phyloP scores from a whole-genome alignment of 1,140 invertebrate species.

The Cotesia chilonis region DNA sequence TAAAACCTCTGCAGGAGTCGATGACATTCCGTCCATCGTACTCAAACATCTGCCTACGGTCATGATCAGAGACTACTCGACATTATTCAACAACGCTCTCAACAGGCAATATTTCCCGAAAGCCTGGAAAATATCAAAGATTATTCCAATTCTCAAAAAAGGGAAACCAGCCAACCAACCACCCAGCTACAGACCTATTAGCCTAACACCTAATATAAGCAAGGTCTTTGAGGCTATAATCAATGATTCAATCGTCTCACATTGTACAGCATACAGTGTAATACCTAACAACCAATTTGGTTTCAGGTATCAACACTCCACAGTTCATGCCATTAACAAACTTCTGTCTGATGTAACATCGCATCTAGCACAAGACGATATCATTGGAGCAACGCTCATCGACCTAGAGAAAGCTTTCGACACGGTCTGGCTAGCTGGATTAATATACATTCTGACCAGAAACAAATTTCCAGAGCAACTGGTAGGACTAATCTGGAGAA shows the following conservation, averaged over 20 bases:
- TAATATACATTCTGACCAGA: constrained; percentile 42
- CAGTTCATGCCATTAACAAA: constrained; percentile 32
- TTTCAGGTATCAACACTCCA: constrained; percentile 26
- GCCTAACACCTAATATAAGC: constrained; percentile 37
- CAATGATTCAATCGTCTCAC: constrained; percentile 2
- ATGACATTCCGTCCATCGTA: constrained; percentile 33
- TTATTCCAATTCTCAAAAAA: constrained; percentile 42
- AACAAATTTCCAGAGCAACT: constrained; percentile 27
- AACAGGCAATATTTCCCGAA: constrained; percentile 39
- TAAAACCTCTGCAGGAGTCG: constrained; percentile 39
- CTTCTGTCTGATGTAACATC: constrained; percentile 25
- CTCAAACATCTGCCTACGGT: constrained; percentile 29
- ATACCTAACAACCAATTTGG: constrained; percentile 29
- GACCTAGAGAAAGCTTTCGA: constrained; percentile 39
- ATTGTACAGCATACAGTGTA: neutral
- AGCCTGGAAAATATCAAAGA: constrained; percentile 40
- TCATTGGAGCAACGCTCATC: constrained; percentile 29
- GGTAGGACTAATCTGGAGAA: constrained; percentile 17
- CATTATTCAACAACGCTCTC: constrained; percentile 35
- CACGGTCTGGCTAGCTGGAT: constrained; percentile 37
- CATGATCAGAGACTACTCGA: constrained; percentile 22
- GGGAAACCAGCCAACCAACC: constrained; percentile 32
- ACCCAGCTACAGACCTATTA: constrained; percentile 42
- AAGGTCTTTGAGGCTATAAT: constrained; percentile 47
- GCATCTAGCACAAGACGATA: neutral